phyloP scores from a whole-genome alignment of 2,888 invertebrate genomes.

The Acleris emargana region DNA sequence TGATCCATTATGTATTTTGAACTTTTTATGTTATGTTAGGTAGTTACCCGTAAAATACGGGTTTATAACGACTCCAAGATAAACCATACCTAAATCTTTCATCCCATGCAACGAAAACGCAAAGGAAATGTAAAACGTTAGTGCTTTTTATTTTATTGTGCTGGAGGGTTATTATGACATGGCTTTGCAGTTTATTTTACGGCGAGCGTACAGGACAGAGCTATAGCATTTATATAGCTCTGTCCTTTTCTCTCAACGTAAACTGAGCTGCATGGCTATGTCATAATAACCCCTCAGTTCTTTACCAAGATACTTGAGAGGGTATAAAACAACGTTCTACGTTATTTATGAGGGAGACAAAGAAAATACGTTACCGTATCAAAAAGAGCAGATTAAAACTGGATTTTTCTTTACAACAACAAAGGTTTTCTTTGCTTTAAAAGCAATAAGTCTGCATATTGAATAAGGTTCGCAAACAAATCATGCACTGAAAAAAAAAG shows the following conservation, averaged over 20 bases:
- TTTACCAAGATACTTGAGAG: conserved; percentile 19
- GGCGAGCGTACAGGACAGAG: no score
- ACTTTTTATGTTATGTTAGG: no score
- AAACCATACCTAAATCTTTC: neutral
- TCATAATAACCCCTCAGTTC: no score
- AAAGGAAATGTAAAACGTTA: conserved; percentile 1
- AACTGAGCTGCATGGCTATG: no score
- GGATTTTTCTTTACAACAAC: conserved; percentile 2
- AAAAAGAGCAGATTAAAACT: conserved; percentile 11
- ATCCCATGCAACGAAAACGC: neutral
- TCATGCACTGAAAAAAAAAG: no score
- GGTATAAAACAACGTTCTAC: conserved; percentile 11
- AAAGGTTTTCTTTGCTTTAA: neutral
- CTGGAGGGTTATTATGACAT: no score
- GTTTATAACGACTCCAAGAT: neutral
- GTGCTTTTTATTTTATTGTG: conserved; percentile 3
- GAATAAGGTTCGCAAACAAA: neutral
- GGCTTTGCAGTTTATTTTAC: no score
- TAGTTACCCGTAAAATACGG: neutral
- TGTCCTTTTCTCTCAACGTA: no score
- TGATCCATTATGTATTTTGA: no score
- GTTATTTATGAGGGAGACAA: conserved; percentile 15
- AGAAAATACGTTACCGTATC: conserved; percentile 12
- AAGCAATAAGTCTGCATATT: neutral
- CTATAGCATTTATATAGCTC: no score